A percentile compares a stretch with the other conserved stretches of the same genome.
Conservation (phyloP, 2,113 vertebrate genomes). For the Sinosuthora webbiana region DNA sequence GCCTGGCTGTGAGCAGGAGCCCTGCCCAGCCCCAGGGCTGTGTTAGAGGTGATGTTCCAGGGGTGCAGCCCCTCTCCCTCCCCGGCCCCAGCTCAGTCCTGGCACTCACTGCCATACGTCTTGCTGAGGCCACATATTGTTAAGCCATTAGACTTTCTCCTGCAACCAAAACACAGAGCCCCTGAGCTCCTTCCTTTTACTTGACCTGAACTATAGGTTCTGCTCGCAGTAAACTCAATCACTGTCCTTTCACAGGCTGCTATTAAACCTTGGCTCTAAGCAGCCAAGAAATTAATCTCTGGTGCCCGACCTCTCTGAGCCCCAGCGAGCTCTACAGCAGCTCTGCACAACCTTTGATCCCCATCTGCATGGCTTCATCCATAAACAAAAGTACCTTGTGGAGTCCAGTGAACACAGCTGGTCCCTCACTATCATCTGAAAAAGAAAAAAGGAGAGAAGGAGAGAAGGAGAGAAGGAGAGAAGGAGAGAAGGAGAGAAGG, state of each 20-base stretch:
- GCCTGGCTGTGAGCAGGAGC: neutral
- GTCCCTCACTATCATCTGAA: neutral
- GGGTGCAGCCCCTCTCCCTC: neutral
- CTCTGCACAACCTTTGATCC: slow-evolving; percentile 45
- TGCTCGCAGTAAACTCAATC: slow-evolving; percentile 64
- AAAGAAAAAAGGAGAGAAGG: neutral
- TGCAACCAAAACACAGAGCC: neutral
- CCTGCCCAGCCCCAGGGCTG: neutral
- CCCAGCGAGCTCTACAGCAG: slow-evolving; percentile 41
- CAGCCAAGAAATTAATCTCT: slow-evolving; percentile 70
- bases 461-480: accelerated
- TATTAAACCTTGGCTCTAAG: slow-evolving; percentile 71
- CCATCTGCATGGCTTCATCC: slow-evolving; percentile 48
- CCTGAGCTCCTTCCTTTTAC: slow-evolving; percentile 3
- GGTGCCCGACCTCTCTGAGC: slow-evolving; percentile 41
- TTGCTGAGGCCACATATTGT: slow-evolving; percentile 38
- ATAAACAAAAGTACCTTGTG: slow-evolving; percentile 54
- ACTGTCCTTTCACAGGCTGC: slow-evolving; percentile 68
- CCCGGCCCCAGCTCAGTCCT: neutral
- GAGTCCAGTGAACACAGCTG: neutral
- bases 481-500: neutral
- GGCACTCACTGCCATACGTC: neutral
- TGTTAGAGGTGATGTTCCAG: neutral
- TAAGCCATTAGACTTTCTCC: slow-evolving; percentile 54
- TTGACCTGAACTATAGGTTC: slow-evolving; percentile 59